Evolutionary conservation across 2,113 vertebrate species (phyloP), one percentile per base, ranked within the genome.

Genomic region (Trichechus manatus): DNA sequence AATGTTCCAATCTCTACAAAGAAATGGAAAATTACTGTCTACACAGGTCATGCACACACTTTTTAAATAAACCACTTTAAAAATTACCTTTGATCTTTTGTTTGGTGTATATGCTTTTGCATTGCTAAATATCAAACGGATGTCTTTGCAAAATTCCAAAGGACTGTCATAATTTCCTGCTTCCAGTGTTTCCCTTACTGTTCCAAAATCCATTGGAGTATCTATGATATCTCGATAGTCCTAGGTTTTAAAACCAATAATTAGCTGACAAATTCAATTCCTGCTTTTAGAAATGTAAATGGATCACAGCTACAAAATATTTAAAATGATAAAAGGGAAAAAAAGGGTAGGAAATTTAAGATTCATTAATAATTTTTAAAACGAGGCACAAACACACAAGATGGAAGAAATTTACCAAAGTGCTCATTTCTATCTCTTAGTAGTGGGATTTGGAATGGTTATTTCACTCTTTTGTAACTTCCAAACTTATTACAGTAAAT

Each of bases 81-180:
- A 83, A 92, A 66, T 82, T 98, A 99, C 99, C 99, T 99, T 99
- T 85, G 99, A 99, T 82, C 99, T 99, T 97, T 99, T 99, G 98
- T 99, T 99, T 93, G 99, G 99, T 36, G 99, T 99, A 97, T 99
- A 99, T 53, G 99, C 99, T 99, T 99, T 99, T 90, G 99, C 99
- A 93, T 99, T 99, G 83, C 99, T 99, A 97, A 99, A 99, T 98
- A 99, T 99, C 61, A 99, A 98, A 61, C 99, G 98, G 27, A 99
- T 99, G 94, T 99, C 99, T 99, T 99, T 99, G 98, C 99, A 99
- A 92, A 99, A 97, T 98, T 99, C 99, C 87, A 99, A 97, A 15
- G 99, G 99, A 97, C 99, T 99, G 95, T 99, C 99, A 6, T 99
- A 99, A 97, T 98, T 98, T 82, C 99, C 99, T 25, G 99, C 99